Evolutionary conservation across 1,140 invertebrate genomes (phyloP), one percentile per base, ranked within the genome.

Genomic region (Radopholus similis): DNA sequence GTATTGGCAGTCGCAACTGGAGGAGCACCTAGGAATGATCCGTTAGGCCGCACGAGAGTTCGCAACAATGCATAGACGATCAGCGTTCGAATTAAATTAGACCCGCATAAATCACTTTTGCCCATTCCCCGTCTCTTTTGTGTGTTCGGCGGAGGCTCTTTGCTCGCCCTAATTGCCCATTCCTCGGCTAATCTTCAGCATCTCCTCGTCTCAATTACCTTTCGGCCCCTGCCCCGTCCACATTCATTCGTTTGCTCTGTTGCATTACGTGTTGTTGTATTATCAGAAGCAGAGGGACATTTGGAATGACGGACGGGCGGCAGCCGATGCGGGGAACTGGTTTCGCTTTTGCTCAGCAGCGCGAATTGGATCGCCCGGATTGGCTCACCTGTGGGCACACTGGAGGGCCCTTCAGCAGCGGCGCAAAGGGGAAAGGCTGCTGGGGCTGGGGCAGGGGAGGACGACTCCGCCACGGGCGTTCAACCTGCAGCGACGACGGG

Each of bases 1-100:
- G 87, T 98, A 97, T 84, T 99, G 49, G 28, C 35, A 49, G 28
- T 21, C 34, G 23, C 59, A 62, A 15, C 49, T 40, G 2, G 28
- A 42, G 6, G 40, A 1, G 47, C 23, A 51, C 23, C 8, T 51
- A 28, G 23, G 47, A n/a, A n/a, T 28, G 47, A 51, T 21, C 15
- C 30, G 47, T 11, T 51, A 11, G 47, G n/a, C 11, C 18, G 38
- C 11, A 42, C 38, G 38, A 42, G 11, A n/a, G n/a, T n/a, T n/a
- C n/a, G n/a, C n/a, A n/a, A n/a, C n/a, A n/a, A n/a, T n/a, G n/a
- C n/a, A n/a, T n/a, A n/a, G n/a, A n/a, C n/a, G n/a, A n/a, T n/a
- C n/a, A n/a, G n/a, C n/a, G n/a, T n/a, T n/a, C n/a, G n/a, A n/a
- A n/a, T n/a, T n/a, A n/a, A n/a, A n/a, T n/a, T n/a, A n/a, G n/a